phyloP scores from a whole-genome alignment of 2,113 vertebrate species.

The Vulpes ferrilata region DNA sequence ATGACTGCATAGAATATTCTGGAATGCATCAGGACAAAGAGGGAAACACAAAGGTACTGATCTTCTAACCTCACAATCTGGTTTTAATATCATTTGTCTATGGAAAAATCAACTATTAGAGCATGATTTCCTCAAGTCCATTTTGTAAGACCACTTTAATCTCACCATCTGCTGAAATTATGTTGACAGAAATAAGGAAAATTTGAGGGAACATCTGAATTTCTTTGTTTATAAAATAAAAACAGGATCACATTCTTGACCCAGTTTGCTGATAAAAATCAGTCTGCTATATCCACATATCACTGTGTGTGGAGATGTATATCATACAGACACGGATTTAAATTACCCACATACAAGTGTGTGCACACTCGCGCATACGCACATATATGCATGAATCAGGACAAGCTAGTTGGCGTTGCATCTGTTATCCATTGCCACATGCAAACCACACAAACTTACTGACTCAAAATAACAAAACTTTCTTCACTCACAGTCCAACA shows the following conservation, averaged over 20 bases:
- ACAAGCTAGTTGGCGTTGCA: neutral
- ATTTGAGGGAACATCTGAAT: constrained; percentile 48
- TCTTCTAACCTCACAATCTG: constrained; percentile 63
- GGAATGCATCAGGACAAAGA: constrained; percentile 19
- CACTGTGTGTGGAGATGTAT: neutral
- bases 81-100: constrained; percentile 58
- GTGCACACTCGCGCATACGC: neutral
- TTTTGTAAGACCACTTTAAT: constrained; percentile 39
- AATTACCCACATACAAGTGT: neutral
- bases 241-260: neutral
- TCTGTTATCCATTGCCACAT: too few species aligned
- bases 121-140: constrained; percentile 41
- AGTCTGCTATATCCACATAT: neutral
- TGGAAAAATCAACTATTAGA: constrained; percentile 36
- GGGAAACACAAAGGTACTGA: constrained; percentile 30
- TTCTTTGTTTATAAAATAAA: constrained; percentile 45
- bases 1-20: neutral
- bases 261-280: neutral
- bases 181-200: constrained; percentile 34
- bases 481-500: neutral
- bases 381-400: rapidly evolving
- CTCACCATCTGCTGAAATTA: constrained; percentile 44
- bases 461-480: neutral
- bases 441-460: neutral
- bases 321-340: neutral